A percentile compares a stretch with the other conserved stretches of the same genome.
These are phyloP conservation scores for Drosophila parvula DNA, from an alignment of 1,140 invertebrate species.

Conservation along the genomic window DNA sequence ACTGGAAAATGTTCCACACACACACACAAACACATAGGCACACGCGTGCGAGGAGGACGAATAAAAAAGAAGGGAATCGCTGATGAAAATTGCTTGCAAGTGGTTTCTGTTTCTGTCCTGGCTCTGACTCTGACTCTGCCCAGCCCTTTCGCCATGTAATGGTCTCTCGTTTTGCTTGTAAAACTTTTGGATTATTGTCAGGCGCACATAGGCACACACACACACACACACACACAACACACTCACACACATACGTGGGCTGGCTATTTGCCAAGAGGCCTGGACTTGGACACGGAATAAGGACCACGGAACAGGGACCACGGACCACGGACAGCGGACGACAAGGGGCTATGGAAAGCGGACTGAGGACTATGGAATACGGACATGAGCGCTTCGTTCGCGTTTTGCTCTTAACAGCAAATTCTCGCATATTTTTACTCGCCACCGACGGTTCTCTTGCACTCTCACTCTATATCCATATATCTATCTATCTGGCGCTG, in stretches of 20 bases:
- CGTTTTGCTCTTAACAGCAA: constrained; percentile 74
- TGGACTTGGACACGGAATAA: constrained; percentile 53
- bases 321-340: constrained; percentile 3
- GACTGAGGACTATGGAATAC: constrained; percentile 13
- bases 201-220: constrained; percentile 47
- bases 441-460: constrained; percentile 26
- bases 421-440: constrained; percentile 77
- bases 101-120: constrained; percentile 74
- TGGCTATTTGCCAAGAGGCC: constrained; percentile 71
- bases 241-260: constrained; percentile 27
- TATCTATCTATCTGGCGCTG: constrained; percentile 28
- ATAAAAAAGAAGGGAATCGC: constrained; percentile 53
- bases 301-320: constrained; percentile 26
- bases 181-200: constrained; percentile 83
- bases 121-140: constrained; percentile 57
- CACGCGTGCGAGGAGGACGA: not conserved
- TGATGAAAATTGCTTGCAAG: constrained; percentile 81
- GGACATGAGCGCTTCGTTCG: constrained; percentile 53
- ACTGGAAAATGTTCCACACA: constrained; percentile 51
- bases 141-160: constrained; percentile 67
- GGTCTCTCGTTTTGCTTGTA: constrained; percentile 80
- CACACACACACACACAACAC: constrained; percentile 13
- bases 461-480: constrained; percentile 37
- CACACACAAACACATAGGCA: constrained; percentile 11
- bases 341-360: not conserved